Evolutionary conservation across 2,888 invertebrate genomes (phyloP).

Genomic region (Sturmia bella): DNA sequence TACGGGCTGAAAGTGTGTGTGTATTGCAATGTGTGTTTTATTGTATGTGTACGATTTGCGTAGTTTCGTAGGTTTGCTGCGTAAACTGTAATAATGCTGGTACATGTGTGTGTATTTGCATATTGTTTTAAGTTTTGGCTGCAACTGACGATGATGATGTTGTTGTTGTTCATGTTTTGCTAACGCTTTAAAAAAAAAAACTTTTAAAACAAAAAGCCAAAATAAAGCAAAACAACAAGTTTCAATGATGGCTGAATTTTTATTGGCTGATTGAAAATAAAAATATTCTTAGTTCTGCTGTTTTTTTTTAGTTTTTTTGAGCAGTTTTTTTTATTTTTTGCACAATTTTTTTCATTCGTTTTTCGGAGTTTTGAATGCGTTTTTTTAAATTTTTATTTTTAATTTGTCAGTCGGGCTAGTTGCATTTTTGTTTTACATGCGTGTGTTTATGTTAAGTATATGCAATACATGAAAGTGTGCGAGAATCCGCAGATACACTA

Average conservation of each 20-base stretch:
- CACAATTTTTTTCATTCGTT: slow-evolving; percentile 66
- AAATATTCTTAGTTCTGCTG: slow-evolving; percentile 76
- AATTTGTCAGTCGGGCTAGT: slow-evolving; percentile 71
- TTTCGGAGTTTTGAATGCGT: slow-evolving; percentile 72
- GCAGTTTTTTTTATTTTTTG: slow-evolving; percentile 44
- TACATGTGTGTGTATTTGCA: slow-evolving; percentile 5
- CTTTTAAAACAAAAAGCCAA: slow-evolving; percentile 32
- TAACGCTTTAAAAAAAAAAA: slow-evolving; percentile 61
- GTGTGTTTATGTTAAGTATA: slow-evolving; percentile 51
- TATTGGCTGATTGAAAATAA: slow-evolving; percentile 82
- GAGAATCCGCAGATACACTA: slow-evolving; percentile 18
- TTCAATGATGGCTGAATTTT: slow-evolving; percentile 81
- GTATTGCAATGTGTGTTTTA: slow-evolving; percentile 32
- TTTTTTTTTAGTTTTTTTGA: slow-evolving; percentile 65
- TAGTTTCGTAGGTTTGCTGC: slow-evolving; percentile 52
- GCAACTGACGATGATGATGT: slow-evolving; percentile 48
- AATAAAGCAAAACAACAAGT: slow-evolving; percentile 65
- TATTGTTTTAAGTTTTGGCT: slow-evolving; percentile 51
- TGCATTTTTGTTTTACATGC: slow-evolving; percentile 67
- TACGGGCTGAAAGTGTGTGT: neutral
- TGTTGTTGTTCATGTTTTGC: slow-evolving; percentile 63
- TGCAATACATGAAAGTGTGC: neutral
- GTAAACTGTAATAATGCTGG: slow-evolving; percentile 24
- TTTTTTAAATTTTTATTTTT: slow-evolving; percentile 69
- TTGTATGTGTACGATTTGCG: slow-evolving; percentile 39